Percentiles rank a stretch among this genome's conserved stretches.
These are phyloP conservation scores for Coelopa frigida DNA, from an alignment of 1,140 invertebrate genomes.

Conservation along the genomic window DNA sequence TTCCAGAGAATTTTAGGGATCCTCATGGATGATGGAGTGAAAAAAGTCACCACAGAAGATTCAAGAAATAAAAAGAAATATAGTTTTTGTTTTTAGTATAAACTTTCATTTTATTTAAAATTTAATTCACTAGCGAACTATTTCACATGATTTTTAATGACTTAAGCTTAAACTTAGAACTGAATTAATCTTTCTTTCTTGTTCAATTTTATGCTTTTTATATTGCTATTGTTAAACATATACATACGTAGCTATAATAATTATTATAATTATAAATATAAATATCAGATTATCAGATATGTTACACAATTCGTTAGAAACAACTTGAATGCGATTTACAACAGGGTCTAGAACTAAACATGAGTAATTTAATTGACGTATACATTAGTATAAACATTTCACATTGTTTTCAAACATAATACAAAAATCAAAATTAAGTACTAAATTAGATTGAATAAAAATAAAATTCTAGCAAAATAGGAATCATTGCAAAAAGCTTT, in stretches of 20 bases:
- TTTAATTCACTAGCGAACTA: slow-evolving; percentile 3
- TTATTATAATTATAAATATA: neutral
- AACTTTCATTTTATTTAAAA: slow-evolving; percentile 6
- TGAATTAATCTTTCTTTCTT: too few relatives aligned
- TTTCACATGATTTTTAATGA: slow-evolving; percentile 7
- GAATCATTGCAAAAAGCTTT: too few relatives aligned
- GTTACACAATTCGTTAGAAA: slow-evolving; percentile 7
- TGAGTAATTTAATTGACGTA: neutral
- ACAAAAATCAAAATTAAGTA: neutral
- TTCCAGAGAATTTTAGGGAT: too few relatives aligned
- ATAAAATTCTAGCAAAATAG: too few relatives aligned
- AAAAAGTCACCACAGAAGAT: too few relatives aligned
- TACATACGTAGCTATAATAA: too few relatives aligned
- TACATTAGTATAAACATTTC: slow-evolving; percentile 2
- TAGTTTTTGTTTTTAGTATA: neutral
- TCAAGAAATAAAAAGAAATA: too few relatives aligned
- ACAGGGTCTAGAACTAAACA: too few relatives aligned
- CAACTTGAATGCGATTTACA: neutral
- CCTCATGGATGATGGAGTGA: too few relatives aligned
- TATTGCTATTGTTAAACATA: too few relatives aligned
- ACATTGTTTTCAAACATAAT: too few relatives aligned
- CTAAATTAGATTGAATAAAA: neutral
- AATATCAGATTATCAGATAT: neutral
- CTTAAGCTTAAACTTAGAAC: slow-evolving; percentile 5
- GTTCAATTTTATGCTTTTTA: too few relatives aligned